Evolutionary conservation across 1,140 invertebrate species (phyloP).

Genomic region (Nephila pilipes): DNA sequence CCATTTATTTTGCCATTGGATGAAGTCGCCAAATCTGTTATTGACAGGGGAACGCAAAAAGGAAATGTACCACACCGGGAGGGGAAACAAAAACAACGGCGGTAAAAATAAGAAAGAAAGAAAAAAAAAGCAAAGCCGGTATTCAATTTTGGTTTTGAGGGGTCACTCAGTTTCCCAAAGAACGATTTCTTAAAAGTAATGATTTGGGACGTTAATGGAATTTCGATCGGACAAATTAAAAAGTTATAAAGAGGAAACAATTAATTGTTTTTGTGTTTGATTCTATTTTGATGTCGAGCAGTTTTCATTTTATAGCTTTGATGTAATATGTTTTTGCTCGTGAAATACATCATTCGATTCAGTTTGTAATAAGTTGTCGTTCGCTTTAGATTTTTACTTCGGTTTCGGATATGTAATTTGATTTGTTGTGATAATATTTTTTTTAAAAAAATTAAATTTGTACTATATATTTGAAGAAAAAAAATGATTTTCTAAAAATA

Average conservation of each 20-base stretch:
- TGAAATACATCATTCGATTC: too few relatives aligned
- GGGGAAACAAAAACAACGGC: slow-evolving; percentile 33
- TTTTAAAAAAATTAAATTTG: too few relatives aligned
- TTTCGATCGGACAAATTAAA: slow-evolving; percentile 59
- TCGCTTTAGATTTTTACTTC: too few relatives aligned
- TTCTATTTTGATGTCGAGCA: too few relatives aligned
- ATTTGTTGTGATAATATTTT: too few relatives aligned
- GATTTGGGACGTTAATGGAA: slow-evolving; percentile 53
- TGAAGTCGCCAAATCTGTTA: slow-evolving; percentile 68
- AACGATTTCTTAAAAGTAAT: slow-evolving; percentile 43
- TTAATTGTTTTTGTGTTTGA: too few relatives aligned
- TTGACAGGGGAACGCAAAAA: slow-evolving; percentile 46
- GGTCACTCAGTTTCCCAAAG: slow-evolving; percentile 18
- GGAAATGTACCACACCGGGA: background rate
- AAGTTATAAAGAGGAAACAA: background rate
- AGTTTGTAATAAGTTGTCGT: too few relatives aligned
- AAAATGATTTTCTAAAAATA: too few relatives aligned
- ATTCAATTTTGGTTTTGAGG: slow-evolving; percentile 31
- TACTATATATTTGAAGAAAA: too few relatives aligned
- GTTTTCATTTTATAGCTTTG: too few relatives aligned
- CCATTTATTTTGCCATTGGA: slow-evolving; percentile 67
- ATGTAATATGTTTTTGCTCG: too few relatives aligned
- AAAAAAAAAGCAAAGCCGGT: slow-evolving; percentile 10
- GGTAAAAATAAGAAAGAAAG: background rate
- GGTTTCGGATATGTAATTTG: too few relatives aligned